Evolutionary conservation across 2,888 invertebrate genomes (phyloP).

Genomic region (Acronicta alni): DNA sequence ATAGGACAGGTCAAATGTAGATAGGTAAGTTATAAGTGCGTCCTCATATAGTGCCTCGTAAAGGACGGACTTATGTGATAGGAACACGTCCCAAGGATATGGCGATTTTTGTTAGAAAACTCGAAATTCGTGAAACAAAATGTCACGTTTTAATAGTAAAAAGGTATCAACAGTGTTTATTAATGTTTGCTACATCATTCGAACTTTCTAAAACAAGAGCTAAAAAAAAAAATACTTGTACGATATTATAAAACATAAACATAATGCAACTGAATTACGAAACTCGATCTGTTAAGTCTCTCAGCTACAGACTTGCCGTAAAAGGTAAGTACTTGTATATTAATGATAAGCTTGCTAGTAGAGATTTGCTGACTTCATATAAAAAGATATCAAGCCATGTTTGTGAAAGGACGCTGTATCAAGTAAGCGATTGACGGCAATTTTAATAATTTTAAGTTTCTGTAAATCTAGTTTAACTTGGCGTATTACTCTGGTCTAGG

Average conservation of each 20-base stretch:
- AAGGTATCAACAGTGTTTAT: no score
- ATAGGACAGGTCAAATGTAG: no score
- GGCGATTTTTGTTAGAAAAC: no score
- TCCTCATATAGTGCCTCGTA: no score
- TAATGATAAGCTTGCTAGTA: slow-evolving; percentile 26
- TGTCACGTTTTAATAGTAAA: no score
- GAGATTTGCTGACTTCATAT: slow-evolving; percentile 50
- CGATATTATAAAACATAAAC: slow-evolving; percentile 12
- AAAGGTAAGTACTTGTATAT: slow-evolving; percentile 23
- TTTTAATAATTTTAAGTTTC: not conserved
- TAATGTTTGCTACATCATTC: not conserved
- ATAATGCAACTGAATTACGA: slow-evolving; percentile 34
- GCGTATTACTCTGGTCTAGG: no score
- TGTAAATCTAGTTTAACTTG: not conserved
- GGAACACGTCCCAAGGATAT: no score
- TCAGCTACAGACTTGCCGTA: slow-evolving; percentile 23
- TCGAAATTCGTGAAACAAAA: no score
- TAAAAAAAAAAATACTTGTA: not conserved
- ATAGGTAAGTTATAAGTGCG: no score
- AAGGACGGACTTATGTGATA: no score
- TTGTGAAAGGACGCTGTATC: slow-evolving; percentile 20
- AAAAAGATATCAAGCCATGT: slow-evolving; percentile 45
- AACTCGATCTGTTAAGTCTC: slow-evolving; percentile 44
- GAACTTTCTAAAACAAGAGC: not conserved
- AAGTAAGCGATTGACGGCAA: slow-evolving; percentile 1